Base-by-base conservation (phyloP, 2,113 vertebrate species). In the Albula glossodonta region DNA sequence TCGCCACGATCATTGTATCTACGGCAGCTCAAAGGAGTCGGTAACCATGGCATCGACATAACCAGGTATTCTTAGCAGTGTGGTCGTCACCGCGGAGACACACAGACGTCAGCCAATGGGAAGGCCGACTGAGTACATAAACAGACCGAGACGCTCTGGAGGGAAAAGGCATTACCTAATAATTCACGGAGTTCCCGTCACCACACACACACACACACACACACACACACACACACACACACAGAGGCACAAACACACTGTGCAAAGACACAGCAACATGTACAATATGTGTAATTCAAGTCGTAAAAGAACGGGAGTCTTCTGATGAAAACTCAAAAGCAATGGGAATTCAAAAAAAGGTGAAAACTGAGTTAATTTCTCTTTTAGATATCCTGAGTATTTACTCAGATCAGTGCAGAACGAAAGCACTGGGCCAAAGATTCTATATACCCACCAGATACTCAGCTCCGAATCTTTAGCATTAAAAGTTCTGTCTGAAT, bases 1-100 rank as follows among this genome's bases (percentile, higher is more conserved):
- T 11, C 10, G 10, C 88, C 81, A 86, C 57, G 86, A 86, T 83
- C 88, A 86, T 89, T 85, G 87, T 84, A 86, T 78, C 86, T 22
- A 90, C 89, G 86, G 87, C n/a, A 87, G 89, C 50, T 78, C 87
- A 87, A 89, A 89, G 83, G 86, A 87, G 90, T 91, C 89, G 70
- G 94, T 94, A 92, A 95, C 93, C 93, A 94, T 93, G 93, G 94
- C 80, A 93, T 92, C 91, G 79, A 85, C 87, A 89, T 83, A 31
- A 74, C 31, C 80, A 88, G 88, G 88, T 93, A 94, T 94, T 93
- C 92, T 94, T 94, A 93, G 92, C 90, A 90, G 83, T 83, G 81
- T 52, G 56, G 85, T 80, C 89, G 86, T 87, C 85, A 83, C 70
- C 82, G 81, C 82, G 87, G 88, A 89, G 87, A 92, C 51, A 13